Evolutionary conservation across 2,888 invertebrate genomes (phyloP), one percentile per base, ranked within the genome.

Genomic region (Caenorhabditis plicata): DNA sequence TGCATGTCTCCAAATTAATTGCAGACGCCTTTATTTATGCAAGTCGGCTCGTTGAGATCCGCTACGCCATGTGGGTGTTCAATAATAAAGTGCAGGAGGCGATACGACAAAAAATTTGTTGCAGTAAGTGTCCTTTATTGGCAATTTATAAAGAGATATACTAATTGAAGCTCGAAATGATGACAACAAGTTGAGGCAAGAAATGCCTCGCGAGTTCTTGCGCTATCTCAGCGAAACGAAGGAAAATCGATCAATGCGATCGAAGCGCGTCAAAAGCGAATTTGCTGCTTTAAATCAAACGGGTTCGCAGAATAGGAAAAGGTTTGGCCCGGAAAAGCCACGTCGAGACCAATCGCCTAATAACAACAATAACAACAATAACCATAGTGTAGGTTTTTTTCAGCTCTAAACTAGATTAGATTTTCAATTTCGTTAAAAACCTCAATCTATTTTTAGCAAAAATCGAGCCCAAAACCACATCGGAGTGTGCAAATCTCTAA

Each of bases 1-100:
- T 76, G 8, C 71, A 76, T 33, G 74, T 76, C 13, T 50, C 60
- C 1, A 76, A 76, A 77, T 86, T 87, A 26, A 81, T 87, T 46
- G 83, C 85, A 32, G 87, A 88, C 80, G 87, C 87, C 0, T 86
- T 87, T 61, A 87, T 88, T 46, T 88, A 88, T 76, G 87, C 87
- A 8, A 85, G 86, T 5, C 81, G 88, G 47, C 87, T 88, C 85
- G 84, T 86, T 50, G 88, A 88, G 72, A 87, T 88, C 48, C 85
- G 80, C 31, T 74, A 74, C 25, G 81, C 82, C 1, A 75, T 82
- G 58, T 75, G 69, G 67, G 52, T 65, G 22, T 71, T 76, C 50
- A 62, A 62, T 23, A 38, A 20, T n/a, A 42, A 42, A 31, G 13
- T 42, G 20, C 3, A 2, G 4, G 22, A 31, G n/a, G 33, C n/a